These are phyloP conservation scores for Phallusia fumigata DNA, from an alignment of 23 tunicate species.

Conservation along the genomic window DNA sequence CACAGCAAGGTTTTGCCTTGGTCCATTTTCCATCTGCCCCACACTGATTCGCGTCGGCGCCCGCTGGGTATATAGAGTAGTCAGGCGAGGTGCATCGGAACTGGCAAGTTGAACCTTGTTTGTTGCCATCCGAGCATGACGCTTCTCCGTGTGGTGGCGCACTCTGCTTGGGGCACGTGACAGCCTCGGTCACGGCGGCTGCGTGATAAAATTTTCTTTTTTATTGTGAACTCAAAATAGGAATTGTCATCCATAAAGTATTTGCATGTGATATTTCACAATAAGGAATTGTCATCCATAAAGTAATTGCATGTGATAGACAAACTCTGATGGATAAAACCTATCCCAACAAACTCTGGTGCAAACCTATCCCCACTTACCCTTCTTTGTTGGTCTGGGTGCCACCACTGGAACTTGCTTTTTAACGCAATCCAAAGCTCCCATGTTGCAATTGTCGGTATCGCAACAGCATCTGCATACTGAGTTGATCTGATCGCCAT, in stretches of 20 bases:
- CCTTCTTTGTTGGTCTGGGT: background rate
- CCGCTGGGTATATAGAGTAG: slow-evolving; percentile 15
- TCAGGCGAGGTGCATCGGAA: slow-evolving; percentile 4
- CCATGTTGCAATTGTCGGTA: slow-evolving; percentile 18
- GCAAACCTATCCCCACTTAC: too few relatives aligned
- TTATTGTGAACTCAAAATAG: too few relatives aligned
- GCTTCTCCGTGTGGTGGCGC: slow-evolving; percentile 6
- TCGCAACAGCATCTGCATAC: slow-evolving; percentile 23
- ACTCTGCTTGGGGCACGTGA: background rate
- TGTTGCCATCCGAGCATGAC: slow-evolving; percentile 10
- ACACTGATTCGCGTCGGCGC: background rate
- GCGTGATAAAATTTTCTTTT: too few relatives aligned
- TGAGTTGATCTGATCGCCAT: slow-evolving; percentile 16
- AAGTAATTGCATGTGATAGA: too few relatives aligned
- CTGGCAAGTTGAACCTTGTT: slow-evolving; percentile 11
- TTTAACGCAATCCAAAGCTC: background rate
- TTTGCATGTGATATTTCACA: too few relatives aligned
- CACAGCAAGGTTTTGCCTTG: slow-evolving; percentile 16
- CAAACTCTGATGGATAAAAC: too few relatives aligned
- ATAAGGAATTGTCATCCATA: too few relatives aligned
- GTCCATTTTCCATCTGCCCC: slow-evolving; percentile 1
- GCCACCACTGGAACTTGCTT: background rate
- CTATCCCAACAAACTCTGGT: too few relatives aligned
- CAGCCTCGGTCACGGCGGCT: too few relatives aligned
- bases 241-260: too few relatives aligned